Base-by-base conservation (phyloP, 2,888 invertebrate species). In the Pristionchus mayeri region DNA sequence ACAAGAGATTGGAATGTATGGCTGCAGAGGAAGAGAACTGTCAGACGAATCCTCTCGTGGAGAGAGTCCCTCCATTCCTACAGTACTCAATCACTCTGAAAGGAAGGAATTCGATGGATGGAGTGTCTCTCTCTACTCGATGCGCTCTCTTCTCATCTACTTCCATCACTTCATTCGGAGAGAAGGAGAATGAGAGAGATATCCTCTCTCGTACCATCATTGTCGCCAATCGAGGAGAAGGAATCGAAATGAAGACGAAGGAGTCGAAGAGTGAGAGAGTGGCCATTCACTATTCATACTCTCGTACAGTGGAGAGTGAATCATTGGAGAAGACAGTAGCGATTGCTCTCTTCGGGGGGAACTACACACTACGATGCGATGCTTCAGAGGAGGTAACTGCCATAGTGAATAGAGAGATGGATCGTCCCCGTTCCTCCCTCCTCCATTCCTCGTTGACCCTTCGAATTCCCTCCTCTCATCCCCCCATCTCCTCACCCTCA, bases 1-100 rank as follows among this genome's bases (percentile, higher is more conserved):
- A 88, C 3, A 85, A 85, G 18, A 54, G 44, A 6, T 81, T 90
- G 67, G 82, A 85, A 0, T 88, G 88, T n/a, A 85, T 87, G 21
- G 91, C 91, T 34, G 88, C 89, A 11, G 91, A 89, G n/a, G 89
- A 90, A 27, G 86, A 87, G 21, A 88, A 88, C 27, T 85, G 86
- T 1, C 76, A 79, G 30, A 84, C 90, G 24, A 89, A 88, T 67
- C 89, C 90, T 24, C 85, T 88, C 30, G 85, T 91, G 57, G 86
- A 75, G 13, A 67, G 85, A 40, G 81, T 86, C 71, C 78, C 79
- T n/a, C 79, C 37, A 37, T 57, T 54, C 48, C 37, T 63, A 21
- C 24, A 84, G 13, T 85, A 84, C 18, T 30, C 84, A 21, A 21
- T 52, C 0, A 78, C 48, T n/a, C 24, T 50, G 0, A 34, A n/a